Evolutionary conservation across 92 coral and sea anemone species (phyloP).

Genomic region (Actinostola sp.): DNA sequence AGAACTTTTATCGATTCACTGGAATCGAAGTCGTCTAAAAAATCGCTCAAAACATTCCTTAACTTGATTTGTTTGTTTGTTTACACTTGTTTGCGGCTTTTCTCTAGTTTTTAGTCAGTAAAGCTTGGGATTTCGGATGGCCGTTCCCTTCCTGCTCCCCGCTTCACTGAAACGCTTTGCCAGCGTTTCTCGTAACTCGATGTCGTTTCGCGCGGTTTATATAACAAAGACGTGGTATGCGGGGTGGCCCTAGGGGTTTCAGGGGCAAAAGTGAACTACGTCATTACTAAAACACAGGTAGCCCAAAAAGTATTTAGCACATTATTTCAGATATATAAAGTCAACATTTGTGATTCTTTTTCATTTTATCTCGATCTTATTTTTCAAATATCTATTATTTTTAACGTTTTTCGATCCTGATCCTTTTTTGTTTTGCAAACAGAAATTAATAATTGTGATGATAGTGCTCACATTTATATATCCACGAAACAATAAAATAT

Average conservation of each 20-base stretch:
- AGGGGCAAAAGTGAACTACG: constrained; percentile 28
- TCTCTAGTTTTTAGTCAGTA: not conserved
- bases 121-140: constrained; percentile 24
- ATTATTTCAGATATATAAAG: not conserved
- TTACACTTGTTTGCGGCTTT: constrained; percentile 20
- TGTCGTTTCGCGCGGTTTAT: constrained; percentile 41
- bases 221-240: constrained; percentile 46
- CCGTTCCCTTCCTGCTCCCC: constrained; percentile 22
- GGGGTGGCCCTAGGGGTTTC: constrained; percentile 56
- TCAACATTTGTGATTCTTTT: too few relatives aligned
- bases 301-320: constrained; percentile 4
- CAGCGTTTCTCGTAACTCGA: constrained; percentile 55
- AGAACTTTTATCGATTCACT: not conserved
- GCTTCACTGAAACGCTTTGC: constrained; percentile 50
- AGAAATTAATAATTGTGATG: too few relatives aligned
- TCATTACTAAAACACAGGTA: constrained; percentile 6
- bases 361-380: too few relatives aligned
- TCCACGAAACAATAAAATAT: too few relatives aligned
- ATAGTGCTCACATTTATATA: too few relatives aligned
- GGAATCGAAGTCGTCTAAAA: not conserved
- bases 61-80: constrained; percentile 10
- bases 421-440: too few relatives aligned
- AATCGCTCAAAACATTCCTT: constrained; percentile 26
- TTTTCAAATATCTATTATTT: too few relatives aligned
- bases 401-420: too few relatives aligned